Base-by-base conservation (phyloP, 2,797 vertebrate species). In the Picus viridis region DNA sequence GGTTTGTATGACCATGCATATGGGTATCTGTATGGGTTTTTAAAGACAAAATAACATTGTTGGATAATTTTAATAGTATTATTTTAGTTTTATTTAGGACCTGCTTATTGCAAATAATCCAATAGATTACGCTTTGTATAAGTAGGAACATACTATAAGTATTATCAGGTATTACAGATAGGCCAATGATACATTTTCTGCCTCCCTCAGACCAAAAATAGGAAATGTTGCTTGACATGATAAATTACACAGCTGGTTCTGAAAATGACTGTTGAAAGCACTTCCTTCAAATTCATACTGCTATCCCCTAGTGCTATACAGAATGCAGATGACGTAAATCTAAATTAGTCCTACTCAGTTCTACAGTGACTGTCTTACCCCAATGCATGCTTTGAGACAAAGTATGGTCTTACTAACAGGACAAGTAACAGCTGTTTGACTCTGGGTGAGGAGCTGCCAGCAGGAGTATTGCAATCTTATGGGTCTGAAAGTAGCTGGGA, bases 381-480 rank as follows among this genome's bases (percentile, higher is more conserved):
- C 32, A 51, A 53, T 20, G 2, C 63, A 26, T 53, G 61, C 54
- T 88, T 81, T 34, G 2, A 76, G 78, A 82, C 1, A 6, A 76
- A 41, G 43, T 19, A 84, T 3, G 77, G 16, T 30, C 47, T 49
- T 89, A 6, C 3, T 13, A 75, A 61, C 65, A 90, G 83, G 74
- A 86, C 88, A 91, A 94, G 73, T 16, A 82, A 86, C 73, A 89
- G 83, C 93, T 95, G 96, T 86, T 96, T 84, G 89, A 95, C 94
- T 85, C 71, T 30, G 70, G 87, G 85, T 41, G 36, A 96, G 83
- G 87, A 80, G 72, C 78, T 96, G 93, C 68, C 83, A 92, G 86
- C 83, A 76, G 86, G 77, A 85, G 83, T 43, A 88, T 2, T 92
- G 59, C 54, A 77, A 72, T 73, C 90, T 94, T 89, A 88, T 74